These are phyloP conservation scores for Chondrosia reniformis DNA, from an alignment of 37 sponge, comb jelly and placozoan genomes.

Conservation along the genomic window DNA sequence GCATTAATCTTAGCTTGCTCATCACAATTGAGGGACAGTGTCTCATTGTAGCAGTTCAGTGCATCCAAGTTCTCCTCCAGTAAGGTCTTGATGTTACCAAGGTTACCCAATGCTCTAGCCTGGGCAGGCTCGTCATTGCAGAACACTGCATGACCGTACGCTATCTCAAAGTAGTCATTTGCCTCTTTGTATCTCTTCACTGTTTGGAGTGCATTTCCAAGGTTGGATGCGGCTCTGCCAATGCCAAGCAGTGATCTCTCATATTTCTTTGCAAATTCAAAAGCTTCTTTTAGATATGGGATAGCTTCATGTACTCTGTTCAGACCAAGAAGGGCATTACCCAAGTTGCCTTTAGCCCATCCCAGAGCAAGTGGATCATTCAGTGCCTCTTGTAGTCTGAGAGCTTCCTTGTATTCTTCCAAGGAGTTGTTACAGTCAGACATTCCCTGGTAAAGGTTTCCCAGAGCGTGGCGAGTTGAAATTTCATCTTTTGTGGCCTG, in stretches of 20 bases:
- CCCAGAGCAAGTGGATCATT: constrained; percentile 45
- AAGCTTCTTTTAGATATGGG: background rate
- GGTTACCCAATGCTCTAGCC: constrained; percentile 56
- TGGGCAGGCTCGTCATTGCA: background rate
- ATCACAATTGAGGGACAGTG: constrained; percentile 41
- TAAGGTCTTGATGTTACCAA: constrained; percentile 59
- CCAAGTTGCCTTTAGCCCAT: constrained; percentile 76
- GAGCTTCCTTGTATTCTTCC: constrained; percentile 39
- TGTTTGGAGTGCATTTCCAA: background rate
- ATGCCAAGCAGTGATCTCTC: background rate
- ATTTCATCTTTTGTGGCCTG: constrained; percentile 24
- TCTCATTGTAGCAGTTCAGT: constrained; percentile 48
- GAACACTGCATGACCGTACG: constrained; percentile 58
- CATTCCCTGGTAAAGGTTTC: constrained; percentile 56
- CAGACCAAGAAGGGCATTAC: constrained; percentile 62
- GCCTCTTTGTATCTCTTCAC: constrained; percentile 25
- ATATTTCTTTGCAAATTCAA: background rate
- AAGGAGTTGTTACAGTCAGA: constrained; percentile 49
- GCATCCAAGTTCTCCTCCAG: constrained; percentile 35
- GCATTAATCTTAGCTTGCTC: constrained; percentile 30
- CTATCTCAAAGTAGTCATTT: constrained; percentile 48
- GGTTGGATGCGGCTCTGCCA: background rate
- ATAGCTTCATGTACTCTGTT: background rate
- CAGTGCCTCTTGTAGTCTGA: constrained; percentile 31
- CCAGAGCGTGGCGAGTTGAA: constrained; percentile 42